Base-by-base conservation (phyloP, 2,888 invertebrate genomes). In the Sinotaia quadrata region DNA sequence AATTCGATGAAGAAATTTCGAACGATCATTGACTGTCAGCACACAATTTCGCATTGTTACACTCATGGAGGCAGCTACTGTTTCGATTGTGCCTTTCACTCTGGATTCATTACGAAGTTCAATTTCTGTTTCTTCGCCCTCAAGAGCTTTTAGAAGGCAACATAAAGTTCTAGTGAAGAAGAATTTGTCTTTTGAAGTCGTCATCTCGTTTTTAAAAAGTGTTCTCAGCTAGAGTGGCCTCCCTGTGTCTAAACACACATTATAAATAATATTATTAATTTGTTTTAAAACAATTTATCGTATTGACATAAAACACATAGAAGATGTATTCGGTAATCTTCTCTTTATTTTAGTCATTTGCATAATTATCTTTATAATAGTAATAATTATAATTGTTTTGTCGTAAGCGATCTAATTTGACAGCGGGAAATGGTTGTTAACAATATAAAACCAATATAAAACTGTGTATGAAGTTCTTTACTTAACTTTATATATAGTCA, bases 71-170 rank as follows among this genome's bases (percentile, higher is more conserved):
- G 75, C 79, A 71, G 84, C 82, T 5, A 84, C 84, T 37, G 74
- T 31, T 33, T 75, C 75, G 33, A 86, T 74, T 18, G 29, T 62
- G 2, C 85, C 85, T 12, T 62, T 76, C 0, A 83, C 78, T 33
- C 72, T 67, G 59, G 71, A 79, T 57, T 85, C 84, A 76, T 82
- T 81, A 49, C 83, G 70, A 31, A 85, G 75, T 74, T 86, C 85
- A 3, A 85, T 78, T 2, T 78, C 78, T n/a, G 84, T 82, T 29
- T 58, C 67, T 33, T 71, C 72, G 33, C 84, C 83, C 65, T 81
- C 78, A 8, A 84, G 57, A 21, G 79, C 79, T 71, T 84, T 81
- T 24, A 85, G 59, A 21, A 85, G 71, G 69, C 83, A 83, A 7
- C 82, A 71, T 60, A 85, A 71, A 10, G 80, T 76, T 57, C 81